A percentile compares a stretch with the other conserved stretches of the same genome.
phyloP scores from a whole-genome alignment of 2,888 invertebrate species.

The Zaprionus lineosus region DNA sequence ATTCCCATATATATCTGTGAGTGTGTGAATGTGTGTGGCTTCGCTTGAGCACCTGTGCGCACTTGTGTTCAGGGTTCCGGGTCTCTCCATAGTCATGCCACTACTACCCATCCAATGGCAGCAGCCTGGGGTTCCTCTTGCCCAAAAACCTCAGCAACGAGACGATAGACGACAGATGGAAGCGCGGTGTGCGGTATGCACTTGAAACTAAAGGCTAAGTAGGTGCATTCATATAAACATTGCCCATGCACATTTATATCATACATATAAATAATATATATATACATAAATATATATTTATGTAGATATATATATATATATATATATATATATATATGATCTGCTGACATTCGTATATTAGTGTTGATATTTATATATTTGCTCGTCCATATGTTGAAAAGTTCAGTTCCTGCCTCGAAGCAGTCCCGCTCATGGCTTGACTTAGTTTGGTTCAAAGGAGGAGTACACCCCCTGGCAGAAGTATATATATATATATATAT shows the following conservation, averaged over 20 bases:
- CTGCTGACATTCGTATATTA: constrained; percentile 8
- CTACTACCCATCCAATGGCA: background rate
- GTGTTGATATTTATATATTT: constrained; percentile 12
- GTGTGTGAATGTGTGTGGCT: constrained; percentile 58
- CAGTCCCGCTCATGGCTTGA: too few relatives aligned
- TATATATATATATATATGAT: constrained; percentile 1
- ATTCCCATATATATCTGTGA: constrained; percentile 19
- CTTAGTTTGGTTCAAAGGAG: too few relatives aligned
- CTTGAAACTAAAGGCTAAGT: constrained; percentile 77
- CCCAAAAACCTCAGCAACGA: constrained; percentile 9
- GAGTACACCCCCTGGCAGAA: too few relatives aligned
- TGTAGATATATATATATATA: background rate
- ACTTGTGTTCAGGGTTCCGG: constrained; percentile 17
- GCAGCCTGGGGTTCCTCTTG: constrained; percentile 4
- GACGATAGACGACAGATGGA: constrained; percentile 26
- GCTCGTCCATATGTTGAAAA: constrained; percentile 18
- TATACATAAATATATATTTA: background rate
- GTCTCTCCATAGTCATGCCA: background rate
- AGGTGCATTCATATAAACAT: constrained; percentile 71
- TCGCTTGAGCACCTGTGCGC: constrained; percentile 67
- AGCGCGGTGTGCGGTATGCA: constrained; percentile 51
- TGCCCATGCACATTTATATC: constrained; percentile 37
- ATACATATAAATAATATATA: background rate
- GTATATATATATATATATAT: too few relatives aligned
- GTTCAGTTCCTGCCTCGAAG: constrained; percentile 13